A percentile compares a stretch with the other conserved stretches of the same genome.
These are phyloP conservation scores for Ondatra zibethicus DNA, from an alignment of 2,113 vertebrate genomes.

Conservation along the genomic window DNA sequence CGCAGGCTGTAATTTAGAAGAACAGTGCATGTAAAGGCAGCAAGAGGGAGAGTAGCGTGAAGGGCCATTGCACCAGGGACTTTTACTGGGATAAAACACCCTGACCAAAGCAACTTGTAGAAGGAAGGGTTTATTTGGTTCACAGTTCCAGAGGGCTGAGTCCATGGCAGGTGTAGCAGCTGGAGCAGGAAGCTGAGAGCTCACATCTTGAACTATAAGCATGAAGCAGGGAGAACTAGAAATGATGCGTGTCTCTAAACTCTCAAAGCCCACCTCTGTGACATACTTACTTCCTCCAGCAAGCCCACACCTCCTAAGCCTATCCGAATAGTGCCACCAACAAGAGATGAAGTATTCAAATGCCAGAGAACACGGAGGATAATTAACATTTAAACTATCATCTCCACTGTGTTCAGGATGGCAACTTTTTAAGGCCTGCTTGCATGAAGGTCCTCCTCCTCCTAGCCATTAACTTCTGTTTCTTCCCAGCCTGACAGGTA, in stretches of 20 bases:
- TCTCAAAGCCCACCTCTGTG: neutral
- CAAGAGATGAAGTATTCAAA: neutral
- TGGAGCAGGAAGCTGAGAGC: neutral
- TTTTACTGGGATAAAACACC: neutral
- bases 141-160: neutral
- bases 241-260: neutral
- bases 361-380: no score
- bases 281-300: neutral
- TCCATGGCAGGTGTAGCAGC: neutral
- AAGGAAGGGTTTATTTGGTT: neutral
- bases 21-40: neutral
- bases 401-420: neutral
- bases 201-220: neutral
- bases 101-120: neutral
- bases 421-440: neutral
- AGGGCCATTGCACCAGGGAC: neutral
- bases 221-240: neutral
- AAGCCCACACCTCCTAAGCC: neutral
- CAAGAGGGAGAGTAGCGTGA: neutral
- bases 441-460: neutral
- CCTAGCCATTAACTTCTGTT: neutral
- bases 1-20: slow-evolving; percentile 9
- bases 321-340: neutral
- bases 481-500: neutral
- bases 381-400: neutral